Conservation (phyloP, 2,113 vertebrate species). For the Onychorhynchus coronatus region DNA sequence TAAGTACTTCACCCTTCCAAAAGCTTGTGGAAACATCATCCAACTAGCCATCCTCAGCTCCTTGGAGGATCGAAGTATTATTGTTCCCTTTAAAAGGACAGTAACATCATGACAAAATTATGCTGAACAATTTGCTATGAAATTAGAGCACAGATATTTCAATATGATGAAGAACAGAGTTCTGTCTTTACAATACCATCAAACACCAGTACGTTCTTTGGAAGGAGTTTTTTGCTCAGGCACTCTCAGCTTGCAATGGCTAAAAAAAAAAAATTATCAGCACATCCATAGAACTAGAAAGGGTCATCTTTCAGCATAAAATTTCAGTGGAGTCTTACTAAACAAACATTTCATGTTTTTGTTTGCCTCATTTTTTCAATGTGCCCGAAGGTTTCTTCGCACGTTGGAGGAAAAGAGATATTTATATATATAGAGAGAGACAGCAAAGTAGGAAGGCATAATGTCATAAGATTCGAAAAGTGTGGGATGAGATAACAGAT, state of each 20-base stretch:
- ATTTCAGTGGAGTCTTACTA: background rate
- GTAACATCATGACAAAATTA: background rate
- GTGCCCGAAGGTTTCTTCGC: background rate
- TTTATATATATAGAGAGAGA: background rate
- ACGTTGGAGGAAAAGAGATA: background rate
- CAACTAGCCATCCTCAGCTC: background rate
- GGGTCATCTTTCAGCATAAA: background rate
- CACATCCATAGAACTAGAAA: background rate
- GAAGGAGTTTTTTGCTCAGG: background rate
- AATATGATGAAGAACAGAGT: background rate
- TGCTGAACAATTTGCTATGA: background rate
- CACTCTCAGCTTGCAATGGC: background rate
- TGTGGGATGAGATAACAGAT: background rate
- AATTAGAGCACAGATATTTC: background rate
- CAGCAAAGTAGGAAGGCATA: background rate
- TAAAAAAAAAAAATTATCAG: background rate
- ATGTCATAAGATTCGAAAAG: background rate
- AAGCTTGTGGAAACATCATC: background rate
- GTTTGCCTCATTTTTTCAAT: background rate
- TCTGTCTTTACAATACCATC: background rate
- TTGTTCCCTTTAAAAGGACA: background rate
- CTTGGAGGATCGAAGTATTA: background rate
- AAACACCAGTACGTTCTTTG: background rate
- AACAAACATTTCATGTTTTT: background rate
- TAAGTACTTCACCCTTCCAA: background rate